Base-by-base conservation (phyloP, 53 echinoderm and acorn worm species). In the Patiria pectinifera region DNA sequence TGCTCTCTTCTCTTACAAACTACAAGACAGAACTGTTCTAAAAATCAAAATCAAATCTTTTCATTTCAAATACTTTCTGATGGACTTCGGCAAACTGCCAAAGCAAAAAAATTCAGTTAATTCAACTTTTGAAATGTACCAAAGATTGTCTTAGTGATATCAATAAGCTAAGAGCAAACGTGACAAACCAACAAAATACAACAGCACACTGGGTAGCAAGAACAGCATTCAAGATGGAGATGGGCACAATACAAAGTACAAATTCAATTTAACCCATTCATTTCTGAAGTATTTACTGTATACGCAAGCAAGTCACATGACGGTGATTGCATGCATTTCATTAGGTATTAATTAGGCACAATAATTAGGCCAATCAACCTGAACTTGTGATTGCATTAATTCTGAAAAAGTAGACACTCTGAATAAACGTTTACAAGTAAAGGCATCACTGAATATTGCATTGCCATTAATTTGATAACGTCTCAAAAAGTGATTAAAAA, bases 141-240 rank as follows among this genome's bases (percentile, higher is more conserved):
- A 8, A 53, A 66, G 4, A 66, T 3, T 13, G 12, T 66, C 3
- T 66, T 11, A 66, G 19, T 35, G 35, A 35, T 35, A 35, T 35
- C 35, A 35, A 35, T 35, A 35, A 70, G 21, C 70, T 11, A 10
- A 77, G 6, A 35, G 77, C 43, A 11, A 15, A 11, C 43, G 6
- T 79, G 47, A 45, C 47, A 79, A 79, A 3, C 79, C 79, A 79
- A 79, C 53, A 3, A 2, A 79, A 79, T 12, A 79, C 48, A 0
- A 79, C 76, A 46, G 79, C 79, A 79, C 79, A 79, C 77, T 5
- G 79, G 19, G 47, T 45, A 79, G 47, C 16, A 79, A 79, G 11
- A 46, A 79, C 48, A 12, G 4, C 14, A 15, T 12, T 79, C 2
- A 8, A 53, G 53, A 0, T 35, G 35, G 35, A 35, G 35, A 35